A percentile compares a stretch with the other conserved stretches of the same genome.
These are phyloP conservation scores for Spilogale gracilis DNA, from an alignment of 2,113 vertebrate species.

Conservation along the genomic window DNA sequence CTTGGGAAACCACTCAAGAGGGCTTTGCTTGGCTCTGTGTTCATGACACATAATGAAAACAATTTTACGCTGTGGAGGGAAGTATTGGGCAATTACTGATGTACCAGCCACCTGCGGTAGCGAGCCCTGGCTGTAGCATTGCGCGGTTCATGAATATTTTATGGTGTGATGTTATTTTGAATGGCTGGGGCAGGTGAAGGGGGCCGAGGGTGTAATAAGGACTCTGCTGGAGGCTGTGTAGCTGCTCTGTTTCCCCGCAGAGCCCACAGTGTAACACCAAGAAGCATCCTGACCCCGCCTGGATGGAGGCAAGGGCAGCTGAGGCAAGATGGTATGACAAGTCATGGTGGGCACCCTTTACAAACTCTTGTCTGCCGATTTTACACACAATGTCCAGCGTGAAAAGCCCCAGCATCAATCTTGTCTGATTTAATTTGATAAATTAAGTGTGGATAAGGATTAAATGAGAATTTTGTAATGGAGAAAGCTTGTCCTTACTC, in stretches of 20 bases:
- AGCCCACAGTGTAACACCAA: constrained; percentile 96
- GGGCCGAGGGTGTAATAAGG: constrained; percentile 95
- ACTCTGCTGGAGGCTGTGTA: constrained; percentile 99
- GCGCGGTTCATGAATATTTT: constrained; percentile 98
- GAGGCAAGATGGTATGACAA: constrained; percentile 96
- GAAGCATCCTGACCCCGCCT: constrained; percentile 95
- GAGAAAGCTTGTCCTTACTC: constrained; percentile 89
- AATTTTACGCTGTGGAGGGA: constrained; percentile 99
- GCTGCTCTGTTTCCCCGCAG: constrained; percentile 95
- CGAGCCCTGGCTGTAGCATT: constrained; percentile 90
- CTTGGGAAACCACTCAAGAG: constrained; percentile 98
- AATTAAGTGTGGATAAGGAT: constrained; percentile 98
- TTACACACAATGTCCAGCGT: constrained; percentile 96
- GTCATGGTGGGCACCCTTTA: constrained; percentile 94
- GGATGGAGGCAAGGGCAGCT: constrained; percentile 89
- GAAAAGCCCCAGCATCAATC: constrained; percentile 95
- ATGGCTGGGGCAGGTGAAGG: constrained; percentile 97
- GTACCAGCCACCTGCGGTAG: constrained; percentile 99
- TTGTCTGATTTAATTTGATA: constrained; percentile 99
- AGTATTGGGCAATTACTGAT: constrained; percentile 99
- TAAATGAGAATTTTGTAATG: constrained; percentile 97
- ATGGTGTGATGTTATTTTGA: constrained; percentile 99
- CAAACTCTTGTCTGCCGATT: constrained; percentile 99
- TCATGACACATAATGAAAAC: constrained; percentile 99
- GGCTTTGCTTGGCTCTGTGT: constrained; percentile 98